These are phyloP conservation scores for Benitochromis conjunctus DNA, from an alignment of 2,113 vertebrate species.

Conservation along the genomic window DNA sequence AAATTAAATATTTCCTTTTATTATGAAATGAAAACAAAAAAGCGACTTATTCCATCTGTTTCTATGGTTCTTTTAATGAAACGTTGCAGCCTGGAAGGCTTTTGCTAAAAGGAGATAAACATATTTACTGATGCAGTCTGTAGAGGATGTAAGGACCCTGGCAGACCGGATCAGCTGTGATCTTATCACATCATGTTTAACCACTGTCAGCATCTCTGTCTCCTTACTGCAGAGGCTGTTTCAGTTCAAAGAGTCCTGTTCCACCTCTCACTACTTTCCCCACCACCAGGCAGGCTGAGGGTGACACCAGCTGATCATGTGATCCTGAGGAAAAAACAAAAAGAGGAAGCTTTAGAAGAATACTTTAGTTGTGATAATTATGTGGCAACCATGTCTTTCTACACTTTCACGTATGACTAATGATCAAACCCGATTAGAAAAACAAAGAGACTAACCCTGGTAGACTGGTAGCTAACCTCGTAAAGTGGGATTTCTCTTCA, in stretches of 20 bases:
- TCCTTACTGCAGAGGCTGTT: constrained; percentile 86
- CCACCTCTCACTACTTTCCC: constrained; percentile 94
- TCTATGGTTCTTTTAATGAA: not conserved
- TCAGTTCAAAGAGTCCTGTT: constrained; percentile 94
- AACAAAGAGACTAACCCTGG: not conserved
- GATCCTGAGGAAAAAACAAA: constrained; percentile 72
- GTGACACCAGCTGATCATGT: constrained; percentile 83
- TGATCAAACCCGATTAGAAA: not conserved
- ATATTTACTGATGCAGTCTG: not conserved
- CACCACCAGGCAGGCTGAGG: constrained; percentile 90
- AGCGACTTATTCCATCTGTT: not conserved
- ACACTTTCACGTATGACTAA: not conserved
- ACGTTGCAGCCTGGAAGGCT: not conserved
- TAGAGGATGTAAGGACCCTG: not conserved
- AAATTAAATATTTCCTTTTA: not conserved
- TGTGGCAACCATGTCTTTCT: not conserved
- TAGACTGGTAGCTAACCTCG: not conserved
- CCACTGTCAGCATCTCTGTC: not conserved
- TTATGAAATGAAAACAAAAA: not conserved
- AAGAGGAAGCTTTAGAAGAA: not conserved
- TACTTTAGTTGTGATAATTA: not conserved
- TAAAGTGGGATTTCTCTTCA: not conserved
- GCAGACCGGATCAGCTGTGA: not conserved
- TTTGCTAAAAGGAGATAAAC: not conserved
- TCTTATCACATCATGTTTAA: not conserved